Percentiles rank a stretch among this genome's conserved stretches.
Conservation (phyloP, 2,888 invertebrate species). For the Nephrotoma appendiculata region DNA sequence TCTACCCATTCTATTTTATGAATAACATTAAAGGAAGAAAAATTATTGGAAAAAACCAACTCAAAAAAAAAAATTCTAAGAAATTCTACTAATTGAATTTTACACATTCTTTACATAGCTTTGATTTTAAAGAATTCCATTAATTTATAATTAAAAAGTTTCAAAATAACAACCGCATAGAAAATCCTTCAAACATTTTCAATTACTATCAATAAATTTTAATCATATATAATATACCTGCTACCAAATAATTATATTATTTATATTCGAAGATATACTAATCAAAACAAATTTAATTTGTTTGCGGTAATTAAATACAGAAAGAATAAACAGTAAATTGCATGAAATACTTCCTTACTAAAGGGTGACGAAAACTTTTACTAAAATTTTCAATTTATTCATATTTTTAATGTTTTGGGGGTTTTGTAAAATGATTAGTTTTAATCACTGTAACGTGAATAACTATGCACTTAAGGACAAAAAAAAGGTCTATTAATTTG, state of each 20-base stretch:
- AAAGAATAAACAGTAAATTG: too few species aligned
- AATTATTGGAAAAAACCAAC: not conserved
- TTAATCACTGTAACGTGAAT: too few species aligned
- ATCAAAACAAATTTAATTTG: too few species aligned
- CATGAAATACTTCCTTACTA: too few species aligned
- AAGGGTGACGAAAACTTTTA: too few species aligned
- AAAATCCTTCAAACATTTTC: not conserved
- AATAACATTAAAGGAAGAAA: not conserved
- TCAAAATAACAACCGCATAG: not conserved
- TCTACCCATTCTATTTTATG: not conserved
- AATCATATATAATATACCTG: not conserved
- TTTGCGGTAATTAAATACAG: not conserved
- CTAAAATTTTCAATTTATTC: too few species aligned
- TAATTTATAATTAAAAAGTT: not conserved
- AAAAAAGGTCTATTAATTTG: too few species aligned
- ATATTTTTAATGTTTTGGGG: too few species aligned
- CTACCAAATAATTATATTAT: too few species aligned
- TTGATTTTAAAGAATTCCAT: not conserved
- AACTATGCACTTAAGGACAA: too few species aligned
- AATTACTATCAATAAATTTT: not conserved
- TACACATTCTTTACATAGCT: not conserved
- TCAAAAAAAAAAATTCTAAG: not conserved
- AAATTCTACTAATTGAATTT: not conserved
- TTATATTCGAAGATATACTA: too few species aligned
- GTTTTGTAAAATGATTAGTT: too few species aligned